Evolutionary conservation across 2,797 vertebrate genomes (phyloP).

Genomic region (Enteromius afrohamiltoni): DNA sequence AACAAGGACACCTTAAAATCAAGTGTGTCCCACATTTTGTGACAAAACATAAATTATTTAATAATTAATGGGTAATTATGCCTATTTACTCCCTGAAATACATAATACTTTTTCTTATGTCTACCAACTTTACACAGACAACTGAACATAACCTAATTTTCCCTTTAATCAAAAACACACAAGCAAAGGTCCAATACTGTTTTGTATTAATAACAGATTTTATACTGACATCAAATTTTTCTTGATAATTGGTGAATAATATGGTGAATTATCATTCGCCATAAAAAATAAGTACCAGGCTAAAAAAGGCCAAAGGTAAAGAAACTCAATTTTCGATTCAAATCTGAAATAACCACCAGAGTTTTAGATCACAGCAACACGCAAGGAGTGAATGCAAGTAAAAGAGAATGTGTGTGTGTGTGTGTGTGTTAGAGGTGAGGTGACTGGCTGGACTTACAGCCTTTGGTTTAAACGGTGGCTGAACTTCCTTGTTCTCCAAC

Average conservation of each 20-base stretch:
- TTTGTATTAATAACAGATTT: neutral
- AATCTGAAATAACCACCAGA: conserved; percentile 11
- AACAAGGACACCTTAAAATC: neutral
- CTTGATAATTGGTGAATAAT: no score
- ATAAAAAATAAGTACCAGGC: neutral
- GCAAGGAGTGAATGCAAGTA: neutral
- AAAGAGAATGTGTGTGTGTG: neutral
- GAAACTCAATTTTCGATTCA: neutral
- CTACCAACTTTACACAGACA: neutral
- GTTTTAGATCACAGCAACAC: neutral
- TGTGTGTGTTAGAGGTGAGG: neutral
- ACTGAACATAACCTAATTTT: neutral
- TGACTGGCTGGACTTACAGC: conserved; percentile 83
- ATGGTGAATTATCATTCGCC: no score
- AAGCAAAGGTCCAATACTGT: neutral
- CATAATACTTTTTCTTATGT: neutral
- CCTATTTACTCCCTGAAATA: neutral
- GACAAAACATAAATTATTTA: neutral
- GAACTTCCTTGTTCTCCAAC: conserved; percentile 93
- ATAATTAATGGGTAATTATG: neutral
- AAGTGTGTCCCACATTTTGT: neutral
- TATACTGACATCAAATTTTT: no score
- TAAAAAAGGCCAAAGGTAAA: neutral
- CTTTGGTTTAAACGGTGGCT: conserved; percentile 98
- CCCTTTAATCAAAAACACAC: neutral